phyloP scores from a whole-genome alignment of 2,888 invertebrate genomes.

The Philaethria dido region DNA sequence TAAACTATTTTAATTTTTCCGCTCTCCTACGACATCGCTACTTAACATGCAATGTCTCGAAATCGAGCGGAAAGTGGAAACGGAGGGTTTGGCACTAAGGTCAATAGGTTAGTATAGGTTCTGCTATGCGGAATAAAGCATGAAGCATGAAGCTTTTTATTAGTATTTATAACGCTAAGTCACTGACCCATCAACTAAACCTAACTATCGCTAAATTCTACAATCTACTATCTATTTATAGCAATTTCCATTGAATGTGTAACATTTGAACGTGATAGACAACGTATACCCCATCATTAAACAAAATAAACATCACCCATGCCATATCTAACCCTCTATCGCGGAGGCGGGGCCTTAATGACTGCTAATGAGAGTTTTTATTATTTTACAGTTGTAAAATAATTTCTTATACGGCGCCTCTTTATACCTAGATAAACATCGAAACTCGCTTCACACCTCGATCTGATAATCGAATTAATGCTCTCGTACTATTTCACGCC shows the following conservation, averaged over 20 bases:
- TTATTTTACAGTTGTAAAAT: constrained; percentile 82
- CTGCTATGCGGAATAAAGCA: too few species aligned
- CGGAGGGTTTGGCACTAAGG: too few species aligned
- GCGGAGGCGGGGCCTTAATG: constrained; percentile 78
- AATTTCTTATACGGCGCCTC: constrained; percentile 81
- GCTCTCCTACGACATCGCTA: too few species aligned
- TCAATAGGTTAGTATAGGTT: too few species aligned
- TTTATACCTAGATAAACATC: constrained; percentile 84
- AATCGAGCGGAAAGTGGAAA: too few species aligned
- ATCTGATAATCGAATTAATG: constrained; percentile 84
- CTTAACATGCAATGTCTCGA: too few species aligned
- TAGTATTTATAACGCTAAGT: not conserved
- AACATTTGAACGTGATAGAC: constrained; percentile 54
- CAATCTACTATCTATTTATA: constrained; percentile 1
- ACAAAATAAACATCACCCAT: constrained; percentile 69
- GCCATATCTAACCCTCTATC: constrained; percentile 74
- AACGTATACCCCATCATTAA: constrained; percentile 65
- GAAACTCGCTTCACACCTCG: constrained; percentile 82
- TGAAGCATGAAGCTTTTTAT: too few species aligned
- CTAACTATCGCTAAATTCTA: not conserved
- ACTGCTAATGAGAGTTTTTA: constrained; percentile 82
- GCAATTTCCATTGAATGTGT: constrained; percentile 30
- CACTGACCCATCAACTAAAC: not conserved
- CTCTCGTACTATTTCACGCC: constrained; percentile 81
- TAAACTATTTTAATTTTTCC: too few species aligned